phyloP scores from a whole-genome alignment of 2,888 invertebrate species.

The Phyllotreta striolata region DNA sequence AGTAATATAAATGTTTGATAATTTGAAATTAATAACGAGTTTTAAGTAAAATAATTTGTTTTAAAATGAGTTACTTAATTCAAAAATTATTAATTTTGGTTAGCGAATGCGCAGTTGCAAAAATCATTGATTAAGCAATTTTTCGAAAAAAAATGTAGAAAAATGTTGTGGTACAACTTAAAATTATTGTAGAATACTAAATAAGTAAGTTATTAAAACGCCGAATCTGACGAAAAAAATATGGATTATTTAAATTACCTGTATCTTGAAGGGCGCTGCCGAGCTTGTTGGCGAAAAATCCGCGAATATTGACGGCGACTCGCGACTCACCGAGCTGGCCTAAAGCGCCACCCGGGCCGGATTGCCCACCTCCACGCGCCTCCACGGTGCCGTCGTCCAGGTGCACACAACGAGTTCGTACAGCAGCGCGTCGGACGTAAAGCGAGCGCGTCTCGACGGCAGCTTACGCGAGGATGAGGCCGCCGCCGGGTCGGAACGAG shows the following conservation, averaged over 20 bases:
- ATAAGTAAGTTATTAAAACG: too few species aligned
- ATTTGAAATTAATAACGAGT: too few species aligned
- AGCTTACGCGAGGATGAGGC: slow-evolving; percentile 59
- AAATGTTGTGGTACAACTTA: not conserved
- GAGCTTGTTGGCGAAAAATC: slow-evolving; percentile 74
- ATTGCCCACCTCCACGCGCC: slow-evolving; percentile 53
- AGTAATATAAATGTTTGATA: too few species aligned
- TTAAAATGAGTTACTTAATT: too few species aligned
- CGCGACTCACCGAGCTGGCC: slow-evolving; percentile 73
- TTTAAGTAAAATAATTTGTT: too few species aligned
- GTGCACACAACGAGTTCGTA: slow-evolving; percentile 53
- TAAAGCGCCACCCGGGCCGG: slow-evolving; percentile 62
- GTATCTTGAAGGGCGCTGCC: slow-evolving; percentile 75
- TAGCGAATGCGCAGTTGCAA: slow-evolving; percentile 1
- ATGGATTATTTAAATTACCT: slow-evolving; percentile 64
- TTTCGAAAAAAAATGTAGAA: not conserved
- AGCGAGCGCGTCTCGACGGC: slow-evolving; percentile 53
- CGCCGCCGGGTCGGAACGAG: slow-evolving; percentile 51
- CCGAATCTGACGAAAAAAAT: not conserved
- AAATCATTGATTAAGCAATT: slow-evolving; percentile 14
- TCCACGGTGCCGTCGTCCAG: slow-evolving; percentile 61
- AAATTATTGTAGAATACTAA: too few species aligned
- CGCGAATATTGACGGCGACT: slow-evolving; percentile 77
- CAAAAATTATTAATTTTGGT: too few species aligned
- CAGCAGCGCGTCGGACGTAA: slow-evolving; percentile 46